Evolutionary conservation across 2,797 vertebrate species (phyloP).

Genomic region (Epinephelus malabaricus): DNA sequence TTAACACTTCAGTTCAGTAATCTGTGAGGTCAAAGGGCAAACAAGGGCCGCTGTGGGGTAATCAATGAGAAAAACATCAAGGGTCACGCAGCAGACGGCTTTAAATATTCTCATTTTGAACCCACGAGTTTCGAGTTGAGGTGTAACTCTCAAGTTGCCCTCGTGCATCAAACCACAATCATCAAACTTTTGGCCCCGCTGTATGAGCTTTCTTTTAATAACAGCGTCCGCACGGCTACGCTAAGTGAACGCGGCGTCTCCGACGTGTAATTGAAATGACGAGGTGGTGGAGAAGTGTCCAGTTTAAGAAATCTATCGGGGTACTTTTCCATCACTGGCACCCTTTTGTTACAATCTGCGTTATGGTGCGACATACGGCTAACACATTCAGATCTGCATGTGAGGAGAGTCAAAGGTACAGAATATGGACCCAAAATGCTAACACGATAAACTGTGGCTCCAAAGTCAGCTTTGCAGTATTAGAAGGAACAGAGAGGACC

Average conservation of each 20-base stretch:
- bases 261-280: slow-evolving; percentile 53
- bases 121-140: accelerated
- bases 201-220: slow-evolving; percentile 56
- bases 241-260: slow-evolving; percentile 62
- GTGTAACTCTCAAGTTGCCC: slow-evolving; percentile 20
- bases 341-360: slow-evolving; percentile 82
- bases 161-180: slow-evolving; percentile 38
- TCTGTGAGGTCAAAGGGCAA: slow-evolving; percentile 22
- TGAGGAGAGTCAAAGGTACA: slow-evolving; percentile 53
- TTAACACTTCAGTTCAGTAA: accelerated
- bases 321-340: slow-evolving; percentile 68
- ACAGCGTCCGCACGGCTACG: slow-evolving; percentile 46
- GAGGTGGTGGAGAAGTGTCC: slow-evolving; percentile 48
- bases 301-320: slow-evolving; percentile 43
- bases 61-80: not conserved
- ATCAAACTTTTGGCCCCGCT: slow-evolving; percentile 1
- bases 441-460: slow-evolving; percentile 12
- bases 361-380: slow-evolving; percentile 75
- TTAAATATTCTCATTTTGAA: slow-evolving; percentile 21
- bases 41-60: not conserved
- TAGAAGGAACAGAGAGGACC: not conserved
- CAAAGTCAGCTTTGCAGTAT: not conserved
- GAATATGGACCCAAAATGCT: slow-evolving; percentile 35
- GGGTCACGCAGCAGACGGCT: not conserved
- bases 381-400: slow-evolving; percentile 70